Percentiles rank a stretch among this genome's conserved stretches.
phyloP scores from a whole-genome alignment of 2,888 invertebrate species.

The Lithophane leautieri region DNA sequence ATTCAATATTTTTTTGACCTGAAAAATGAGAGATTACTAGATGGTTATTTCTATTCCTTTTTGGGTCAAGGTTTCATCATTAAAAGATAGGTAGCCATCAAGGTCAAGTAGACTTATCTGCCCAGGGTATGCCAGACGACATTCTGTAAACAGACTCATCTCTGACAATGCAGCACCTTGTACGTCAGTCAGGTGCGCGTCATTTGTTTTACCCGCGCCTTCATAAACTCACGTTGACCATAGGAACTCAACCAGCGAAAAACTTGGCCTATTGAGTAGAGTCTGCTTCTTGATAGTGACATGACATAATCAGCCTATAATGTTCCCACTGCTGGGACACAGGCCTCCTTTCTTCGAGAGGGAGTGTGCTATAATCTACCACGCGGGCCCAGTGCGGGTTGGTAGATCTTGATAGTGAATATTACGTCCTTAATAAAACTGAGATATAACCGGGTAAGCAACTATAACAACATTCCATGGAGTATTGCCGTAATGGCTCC shows the following conservation, averaged over 20 bases:
- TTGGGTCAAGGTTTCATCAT: not conserved
- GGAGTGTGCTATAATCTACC: too few relatives aligned
- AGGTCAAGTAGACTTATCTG: not conserved
- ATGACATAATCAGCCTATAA: too few relatives aligned
- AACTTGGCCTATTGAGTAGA: not conserved
- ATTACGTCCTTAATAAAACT: not conserved
- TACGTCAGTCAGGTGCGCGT: not conserved
- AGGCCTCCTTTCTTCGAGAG: too few relatives aligned
- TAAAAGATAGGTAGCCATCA: not conserved
- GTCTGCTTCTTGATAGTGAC: not conserved
- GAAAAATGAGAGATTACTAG: constrained; percentile 1
- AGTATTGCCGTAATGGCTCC: not conserved
- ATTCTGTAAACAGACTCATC: not conserved
- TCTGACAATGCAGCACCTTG: not conserved
- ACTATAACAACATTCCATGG: not conserved
- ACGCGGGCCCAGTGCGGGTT: too few relatives aligned
- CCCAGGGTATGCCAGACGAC: not conserved
- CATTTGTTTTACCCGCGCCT: not conserved
- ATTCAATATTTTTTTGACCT: constrained; percentile 7
- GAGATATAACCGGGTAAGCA: not conserved
- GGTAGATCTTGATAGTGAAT: not conserved
- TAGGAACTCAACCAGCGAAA: not conserved
- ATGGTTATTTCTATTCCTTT: not conserved
- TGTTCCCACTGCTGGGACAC: too few relatives aligned
- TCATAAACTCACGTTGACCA: not conserved